Base-by-base conservation (phyloP, 2,113 vertebrate species). In the Saguinus imperator region DNA sequence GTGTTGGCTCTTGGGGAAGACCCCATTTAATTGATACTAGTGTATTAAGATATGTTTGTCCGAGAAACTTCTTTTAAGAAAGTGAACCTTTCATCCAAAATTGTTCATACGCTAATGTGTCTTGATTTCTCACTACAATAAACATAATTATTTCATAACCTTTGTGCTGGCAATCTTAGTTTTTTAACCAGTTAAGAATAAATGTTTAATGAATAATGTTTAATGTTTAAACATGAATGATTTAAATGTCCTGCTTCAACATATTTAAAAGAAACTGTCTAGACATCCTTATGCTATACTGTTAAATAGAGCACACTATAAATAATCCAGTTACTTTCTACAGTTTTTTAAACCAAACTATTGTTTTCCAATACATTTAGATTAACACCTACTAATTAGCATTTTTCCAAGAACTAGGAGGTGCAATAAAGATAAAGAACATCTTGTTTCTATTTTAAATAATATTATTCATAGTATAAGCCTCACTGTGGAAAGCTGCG, bases 181-280 rank as follows among this genome's bases (percentile, higher is more conserved):
- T 61, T 48, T 86, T 92, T 45, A 80, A 43, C 75, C 37, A 87
- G 43, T 64, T 70, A 61, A 87, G 50, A 23, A 94, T 87, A 48
- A 77, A 18, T 77, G 75, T 77, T 77, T 76, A 45, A 76, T 76
- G 25, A 25, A 29, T 64, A 64, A 64, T 64, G 12, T 29, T 64
- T 64, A 64, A 64, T 64, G 61, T 64, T 48, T 96, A 73, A 95
- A 50, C 25, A 87, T 80, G 77, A 92, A 92, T 66, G 13, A 61
- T 32, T 81, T 95, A 61, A 87, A 48, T 12, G 85, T 87, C 87
- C 27, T 50, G 27, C 70, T 58, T 61, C 76, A 91, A 85, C 21
- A 27, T 64, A 72, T 95, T 92, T 90, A 45, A 92, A 89, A 85
- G 18, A 87, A 90, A 77, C 29, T 55, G 87, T 80, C 10, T n/a